Evolutionary conservation across 2,888 invertebrate genomes (phyloP), one percentile per base, ranked within the genome.

Genomic region (Uropetala carovei): DNA sequence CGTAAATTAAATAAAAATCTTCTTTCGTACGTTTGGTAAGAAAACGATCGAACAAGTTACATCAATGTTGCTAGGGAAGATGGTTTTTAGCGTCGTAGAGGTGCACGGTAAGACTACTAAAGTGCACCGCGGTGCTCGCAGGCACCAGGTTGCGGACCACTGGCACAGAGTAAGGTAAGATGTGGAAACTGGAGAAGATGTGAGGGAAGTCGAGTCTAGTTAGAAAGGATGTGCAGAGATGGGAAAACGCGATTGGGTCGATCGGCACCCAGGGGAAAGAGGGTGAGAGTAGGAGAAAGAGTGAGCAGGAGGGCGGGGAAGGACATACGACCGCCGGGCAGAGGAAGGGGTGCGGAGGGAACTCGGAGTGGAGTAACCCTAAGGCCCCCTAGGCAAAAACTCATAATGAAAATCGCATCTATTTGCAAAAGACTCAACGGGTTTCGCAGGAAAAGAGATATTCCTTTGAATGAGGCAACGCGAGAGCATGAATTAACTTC

Each of bases 221-320:
- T 68, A n/a, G 5, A 22, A 13, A n/a, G n/a, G 68, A 22, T 68
- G 68, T 22, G 4, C n/a, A 18, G 68, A n/a, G n/a, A 22, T 18
- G 68, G 10, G 68, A n/a, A n/a, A 22, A 68, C 18, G 68, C 68
- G n/a, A 68, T 68, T 68, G 68, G 68, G 68, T 68, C 68, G 68
- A 14, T 64, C 18, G 64, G 9, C 7, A 16, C n/a, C 64, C 16
- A 64, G 14, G n/a, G 64, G 64, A 68, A 68, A 68, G 68, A 68
- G 5, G 68, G 22, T 68, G 22, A 64, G 68, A 68, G 10, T 18
- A 22, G 68, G 68, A 9, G 64, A 10, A 4, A 13, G 18, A 18
- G n/a, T 64, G 64, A 18, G 64, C 16, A 64, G 18, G 64, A 14
- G 22, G 18, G 68, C 9, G 18, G 18, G 22, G 18, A 9, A 18